Base-by-base conservation (phyloP, 2,888 invertebrate genomes). In the Aricia artaxerxes region DNA sequence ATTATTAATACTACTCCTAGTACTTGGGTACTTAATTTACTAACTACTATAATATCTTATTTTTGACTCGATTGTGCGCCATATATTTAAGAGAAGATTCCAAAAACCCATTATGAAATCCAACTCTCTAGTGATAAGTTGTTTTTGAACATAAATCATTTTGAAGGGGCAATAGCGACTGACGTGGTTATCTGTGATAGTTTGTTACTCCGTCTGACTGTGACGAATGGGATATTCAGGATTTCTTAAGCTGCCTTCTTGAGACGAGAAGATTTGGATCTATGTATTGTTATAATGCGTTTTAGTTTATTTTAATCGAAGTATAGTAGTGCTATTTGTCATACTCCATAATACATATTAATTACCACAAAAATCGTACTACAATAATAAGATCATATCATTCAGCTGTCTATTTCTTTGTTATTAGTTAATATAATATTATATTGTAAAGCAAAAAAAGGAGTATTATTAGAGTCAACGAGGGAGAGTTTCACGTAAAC, bases 121-220 rank as follows among this genome's bases (percentile, higher is more conserved):
- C 31, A 31, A 64, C 31, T 64, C 31, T 64, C 9, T 1, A 4
- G 9, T 31, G 64, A 31, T 69, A 69, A 35, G 35, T 38, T 38
- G 35, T 38, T 35, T 38, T 38, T 35, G 69, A 69, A 69, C 69
- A 69, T 69, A 35, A 69, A 69, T 69, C 69, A 69, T 69, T 69
- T 35, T 16, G 69, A 35, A 69, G 35, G 69, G 35, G 35, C 35
- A 38, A 38, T 69, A 69, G 64, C 31, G 5, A 11, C 64, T 31
- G 69, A 69, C 69, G 35, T 13, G 35, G 13, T 69, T 69, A 69
- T 69, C 69, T 35, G 13, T 5, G 35, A 69, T 69, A 69, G 69
- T 69, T 69, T 69, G 69, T 69, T 69, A 38, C 69, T 69, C 35
- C 13, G 13, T 38, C 31, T 69, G 69, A 69, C 69, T 69, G 13